Evolutionary conservation across 1,140 invertebrate genomes (phyloP), one percentile per base, ranked within the genome.

Genomic region (Saccostrea glomerata): DNA sequence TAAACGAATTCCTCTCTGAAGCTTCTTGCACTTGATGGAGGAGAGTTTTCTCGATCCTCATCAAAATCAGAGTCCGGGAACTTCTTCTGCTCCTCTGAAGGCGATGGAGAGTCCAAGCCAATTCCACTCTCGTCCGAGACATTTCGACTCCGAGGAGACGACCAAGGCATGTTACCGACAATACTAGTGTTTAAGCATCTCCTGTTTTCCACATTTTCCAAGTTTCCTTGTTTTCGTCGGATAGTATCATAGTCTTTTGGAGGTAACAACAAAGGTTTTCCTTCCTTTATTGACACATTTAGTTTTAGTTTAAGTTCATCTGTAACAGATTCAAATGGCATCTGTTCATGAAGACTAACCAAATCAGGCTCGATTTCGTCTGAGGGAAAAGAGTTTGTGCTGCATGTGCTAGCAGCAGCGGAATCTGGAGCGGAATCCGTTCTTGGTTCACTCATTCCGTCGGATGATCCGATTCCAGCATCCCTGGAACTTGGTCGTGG

Each of bases 221-320:
- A 87, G 73, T 95, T 98, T 0, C 98, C 98, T 87, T 97, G 97
- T 88, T 97, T 97, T 86, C 98, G 95, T 92, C 98, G 97, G 9
- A 95, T 93, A 11, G 95, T 96, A 89, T 99, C 98, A 95, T 99
- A 99, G 94, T 99, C 98, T 70, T 98, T 96, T 0, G 98, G 98
- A 1, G 98, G 98, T 84, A 98, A 94, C 55, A 99, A 95, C 66
- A 99, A 96, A 0, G 98, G 98, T 0, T 94, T 95, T 7, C 94
- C 92, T 86, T 96, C 96, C 92, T 92, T 89, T 85, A 91, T 86
- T 89, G 87, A 89, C 7, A 89, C 89, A 40, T 96, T 97, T 90
- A 99, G 95, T 94, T 98, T 98, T 89, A 97, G 97, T 90, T 98
- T 96, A 66, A 99, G 95, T 93, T 99, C 98, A 0, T 98, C 98